These are phyloP conservation scores for Drosophila rufa DNA, from an alignment of 1,140 invertebrate genomes.

Conservation along the genomic window DNA sequence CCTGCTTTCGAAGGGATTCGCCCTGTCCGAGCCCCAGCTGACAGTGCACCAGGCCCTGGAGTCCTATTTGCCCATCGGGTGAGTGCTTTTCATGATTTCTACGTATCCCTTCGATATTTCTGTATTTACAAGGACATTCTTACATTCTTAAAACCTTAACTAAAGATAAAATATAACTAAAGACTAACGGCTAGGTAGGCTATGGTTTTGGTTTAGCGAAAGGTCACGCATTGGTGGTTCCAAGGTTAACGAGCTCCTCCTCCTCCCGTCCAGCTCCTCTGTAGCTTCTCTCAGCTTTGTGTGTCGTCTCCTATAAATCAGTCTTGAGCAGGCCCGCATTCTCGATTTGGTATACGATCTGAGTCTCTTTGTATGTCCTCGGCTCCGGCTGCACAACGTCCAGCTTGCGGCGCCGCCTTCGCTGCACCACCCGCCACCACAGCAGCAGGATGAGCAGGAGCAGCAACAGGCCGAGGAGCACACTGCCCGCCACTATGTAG, in stretches of 20 bases:
- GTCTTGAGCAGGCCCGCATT: conserved; percentile 92
- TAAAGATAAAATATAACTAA: conserved; percentile 15
- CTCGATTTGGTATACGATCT: conserved; percentile 93
- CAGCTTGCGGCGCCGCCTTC: conserved; percentile 85
- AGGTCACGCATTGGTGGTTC: conserved; percentile 50
- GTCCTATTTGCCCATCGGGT: conserved; percentile 94
- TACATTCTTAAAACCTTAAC: conserved; percentile 20
- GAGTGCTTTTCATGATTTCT: conserved; percentile 82
- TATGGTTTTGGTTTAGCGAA: conserved; percentile 51
- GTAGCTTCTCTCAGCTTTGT: conserved; percentile 70
- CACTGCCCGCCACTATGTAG: conserved; percentile 73
- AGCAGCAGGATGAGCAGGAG: conserved; percentile 73
- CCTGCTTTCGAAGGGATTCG: conserved; percentile 95
- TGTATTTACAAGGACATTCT: conserved; percentile 27
- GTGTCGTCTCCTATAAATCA: conserved; percentile 87
- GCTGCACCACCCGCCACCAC: conserved; percentile 74
- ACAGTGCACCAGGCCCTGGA: conserved; percentile 96
- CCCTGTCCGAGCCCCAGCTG: conserved; percentile 92
- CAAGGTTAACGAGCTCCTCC: conserved; percentile 33
- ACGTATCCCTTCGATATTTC: conserved; percentile 6
- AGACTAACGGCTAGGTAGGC: conserved; percentile 29
- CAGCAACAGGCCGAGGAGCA: conserved; percentile 83
- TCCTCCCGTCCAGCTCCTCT: conserved; percentile 15
- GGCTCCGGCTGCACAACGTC: conserved; percentile 91
- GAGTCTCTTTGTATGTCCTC: conserved; percentile 92